These are phyloP conservation scores for Lochmaea capreae DNA, from an alignment of 2,888 invertebrate species.

Conservation along the genomic window DNA sequence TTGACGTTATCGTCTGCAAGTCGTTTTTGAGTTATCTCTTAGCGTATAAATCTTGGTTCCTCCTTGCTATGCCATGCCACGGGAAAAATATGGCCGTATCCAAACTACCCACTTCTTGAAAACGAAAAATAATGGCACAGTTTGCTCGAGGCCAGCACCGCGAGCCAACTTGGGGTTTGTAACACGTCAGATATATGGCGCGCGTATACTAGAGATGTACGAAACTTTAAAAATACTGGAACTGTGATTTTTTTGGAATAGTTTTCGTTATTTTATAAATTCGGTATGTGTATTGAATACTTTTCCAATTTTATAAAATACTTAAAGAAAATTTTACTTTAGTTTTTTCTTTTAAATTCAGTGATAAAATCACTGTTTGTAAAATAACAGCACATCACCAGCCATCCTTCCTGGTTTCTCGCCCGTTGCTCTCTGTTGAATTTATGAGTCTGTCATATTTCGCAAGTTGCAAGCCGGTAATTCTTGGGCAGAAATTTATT, in stretches of 20 bases:
- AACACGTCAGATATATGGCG: conserved; percentile 57
- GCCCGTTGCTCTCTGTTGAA: conserved; percentile 62
- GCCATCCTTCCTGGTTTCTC: conserved; percentile 60
- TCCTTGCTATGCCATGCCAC: conserved; percentile 55
- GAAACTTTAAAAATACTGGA: conserved; percentile 37
- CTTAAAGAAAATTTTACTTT: too few relatives aligned
- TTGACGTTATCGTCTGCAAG: conserved; percentile 62
- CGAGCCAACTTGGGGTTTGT: conserved; percentile 54
- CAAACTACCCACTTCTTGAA: conserved; percentile 59
- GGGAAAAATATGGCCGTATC: conserved; percentile 60
- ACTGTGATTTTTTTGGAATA: neutral
- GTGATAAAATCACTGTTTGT: conserved; percentile 26
- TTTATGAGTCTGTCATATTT: conserved; percentile 73
- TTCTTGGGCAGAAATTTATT: conserved; percentile 72
- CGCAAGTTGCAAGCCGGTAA: conserved; percentile 72
- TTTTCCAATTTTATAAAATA: too few relatives aligned
- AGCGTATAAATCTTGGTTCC: conserved; percentile 62
- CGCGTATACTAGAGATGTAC: conserved; percentile 43
- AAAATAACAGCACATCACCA: conserved; percentile 49
- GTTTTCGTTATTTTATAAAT: neutral
- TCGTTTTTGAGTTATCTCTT: conserved; percentile 58
- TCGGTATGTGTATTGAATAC: too few relatives aligned
- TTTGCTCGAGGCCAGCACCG: conserved; percentile 57
- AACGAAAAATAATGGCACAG: conserved; percentile 60
- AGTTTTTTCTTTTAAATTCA: neutral